Evolutionary conservation across 1,140 invertebrate species (phyloP).

Genomic region (Proctacanthus coquilletti): DNA sequence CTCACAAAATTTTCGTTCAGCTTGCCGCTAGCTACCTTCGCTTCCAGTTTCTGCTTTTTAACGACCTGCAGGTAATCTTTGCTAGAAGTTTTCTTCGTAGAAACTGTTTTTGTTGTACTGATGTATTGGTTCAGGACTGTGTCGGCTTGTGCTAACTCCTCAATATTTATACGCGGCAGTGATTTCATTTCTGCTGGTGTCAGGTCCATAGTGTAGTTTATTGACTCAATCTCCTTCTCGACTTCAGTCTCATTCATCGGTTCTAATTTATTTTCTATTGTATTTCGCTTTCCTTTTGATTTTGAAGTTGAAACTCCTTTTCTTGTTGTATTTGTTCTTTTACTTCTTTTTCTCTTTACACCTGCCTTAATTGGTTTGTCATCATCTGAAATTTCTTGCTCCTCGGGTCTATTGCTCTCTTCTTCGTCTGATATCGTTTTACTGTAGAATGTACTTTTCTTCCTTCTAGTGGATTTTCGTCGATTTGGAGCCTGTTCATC

Average conservation of each 20-base stretch:
- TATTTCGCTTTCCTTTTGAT: too few relatives aligned
- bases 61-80: neutral
- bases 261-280: too few relatives aligned
- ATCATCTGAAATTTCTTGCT: neutral
- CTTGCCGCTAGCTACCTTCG: slow-evolving; percentile 50
- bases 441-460: too few relatives aligned
- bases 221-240: too few relatives aligned
- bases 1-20: slow-evolving; percentile 80
- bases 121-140: slow-evolving; percentile 20
- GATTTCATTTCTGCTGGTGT: slow-evolving; percentile 20
- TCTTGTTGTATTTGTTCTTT: too few relatives aligned
- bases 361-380: too few relatives aligned
- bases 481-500: too few relatives aligned
- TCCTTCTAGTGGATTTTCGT: too few relatives aligned
- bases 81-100: neutral
- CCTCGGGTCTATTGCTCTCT: neutral
- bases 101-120: slow-evolving; percentile 9
- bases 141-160: slow-evolving; percentile 19
- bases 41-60: slow-evolving; percentile 34
- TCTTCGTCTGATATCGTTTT: neutral
- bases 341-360: too few relatives aligned
- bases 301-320: too few relatives aligned
- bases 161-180: slow-evolving; percentile 16
- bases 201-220: too few relatives aligned
- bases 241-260: too few relatives aligned